These are phyloP conservation scores for Sebastes iracundus DNA, from an alignment of 2,797 vertebrate genomes.

Conservation along the genomic window DNA sequence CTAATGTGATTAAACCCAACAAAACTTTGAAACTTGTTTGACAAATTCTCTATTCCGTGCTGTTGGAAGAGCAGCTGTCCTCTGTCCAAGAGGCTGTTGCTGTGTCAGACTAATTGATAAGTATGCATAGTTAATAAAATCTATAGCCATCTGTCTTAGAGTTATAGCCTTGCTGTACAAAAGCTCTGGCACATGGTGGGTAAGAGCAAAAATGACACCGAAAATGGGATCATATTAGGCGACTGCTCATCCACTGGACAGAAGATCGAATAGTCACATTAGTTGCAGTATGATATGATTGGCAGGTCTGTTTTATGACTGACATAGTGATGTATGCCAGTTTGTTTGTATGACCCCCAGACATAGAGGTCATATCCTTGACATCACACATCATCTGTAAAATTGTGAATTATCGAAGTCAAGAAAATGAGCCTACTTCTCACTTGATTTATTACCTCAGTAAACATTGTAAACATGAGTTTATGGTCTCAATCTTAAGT, in stretches of 20 bases:
- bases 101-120: constrained; percentile 23
- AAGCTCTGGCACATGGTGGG: background rate
- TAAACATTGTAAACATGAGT: no score
- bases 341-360: constrained; percentile 6
- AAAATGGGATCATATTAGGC: constrained; percentile 29
- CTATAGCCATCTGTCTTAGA: constrained; percentile 8
- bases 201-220: constrained; percentile 8
- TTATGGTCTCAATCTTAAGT: background rate
- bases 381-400: constrained; percentile 12
- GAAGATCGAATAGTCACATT: background rate
- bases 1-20: background rate
- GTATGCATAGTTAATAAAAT: constrained; percentile 24
- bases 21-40: constrained; percentile 2
- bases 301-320: constrained; percentile 20
- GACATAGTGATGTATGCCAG: background rate
- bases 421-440: no score
- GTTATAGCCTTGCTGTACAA: constrained; percentile 5
- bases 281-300: constrained; percentile 6
- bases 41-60: background rate
- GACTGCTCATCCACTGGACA: background rate
- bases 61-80: constrained; percentile 8
- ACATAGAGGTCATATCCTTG: constrained; percentile 17
- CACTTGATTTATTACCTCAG: no score
- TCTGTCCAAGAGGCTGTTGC: constrained; percentile 8
- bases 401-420: background rate